phyloP scores from a whole-genome alignment of 2,113 vertebrate species.

The Phalacrocorax brasilianus region DNA sequence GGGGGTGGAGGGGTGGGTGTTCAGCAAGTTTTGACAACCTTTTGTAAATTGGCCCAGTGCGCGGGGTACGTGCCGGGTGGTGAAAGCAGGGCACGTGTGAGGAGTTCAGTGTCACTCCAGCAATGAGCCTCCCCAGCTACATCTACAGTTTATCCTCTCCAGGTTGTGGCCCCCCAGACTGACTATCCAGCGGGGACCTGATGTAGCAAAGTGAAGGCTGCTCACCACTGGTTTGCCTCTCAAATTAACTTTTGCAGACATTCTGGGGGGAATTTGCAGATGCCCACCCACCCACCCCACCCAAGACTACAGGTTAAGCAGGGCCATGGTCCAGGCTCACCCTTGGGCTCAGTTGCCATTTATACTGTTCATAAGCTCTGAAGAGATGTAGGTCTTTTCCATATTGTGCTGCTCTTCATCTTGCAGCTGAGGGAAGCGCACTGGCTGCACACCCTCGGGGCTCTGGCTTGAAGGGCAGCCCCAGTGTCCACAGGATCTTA shows the following conservation, averaged over 20 bases:
- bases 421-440: fast-evolving
- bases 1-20: background rate
- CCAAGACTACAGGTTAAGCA: background rate
- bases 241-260: background rate
- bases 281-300: background rate
- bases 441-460: background rate
- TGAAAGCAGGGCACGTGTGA: fast-evolving
- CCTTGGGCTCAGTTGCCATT: background rate
- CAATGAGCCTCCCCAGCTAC: background rate
- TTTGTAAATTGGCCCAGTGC: fast-evolving
- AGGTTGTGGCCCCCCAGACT: background rate
- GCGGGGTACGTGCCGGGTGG: fast-evolving
- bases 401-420: fast-evolving
- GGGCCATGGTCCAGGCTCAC: background rate
- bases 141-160: background rate
- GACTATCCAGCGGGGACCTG: background rate
- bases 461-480: background rate
- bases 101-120: background rate
- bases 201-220: background rate
- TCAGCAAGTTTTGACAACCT: background rate
- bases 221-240: background rate
- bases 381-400: background rate
- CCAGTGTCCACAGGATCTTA: background rate
- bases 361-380: background rate
- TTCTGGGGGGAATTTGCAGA: background rate